A percentile compares a stretch with the other conserved stretches of the same genome.
Evolutionary conservation across 2,797 vertebrate genomes (phyloP).

Genomic region (Acanthornis magna): DNA sequence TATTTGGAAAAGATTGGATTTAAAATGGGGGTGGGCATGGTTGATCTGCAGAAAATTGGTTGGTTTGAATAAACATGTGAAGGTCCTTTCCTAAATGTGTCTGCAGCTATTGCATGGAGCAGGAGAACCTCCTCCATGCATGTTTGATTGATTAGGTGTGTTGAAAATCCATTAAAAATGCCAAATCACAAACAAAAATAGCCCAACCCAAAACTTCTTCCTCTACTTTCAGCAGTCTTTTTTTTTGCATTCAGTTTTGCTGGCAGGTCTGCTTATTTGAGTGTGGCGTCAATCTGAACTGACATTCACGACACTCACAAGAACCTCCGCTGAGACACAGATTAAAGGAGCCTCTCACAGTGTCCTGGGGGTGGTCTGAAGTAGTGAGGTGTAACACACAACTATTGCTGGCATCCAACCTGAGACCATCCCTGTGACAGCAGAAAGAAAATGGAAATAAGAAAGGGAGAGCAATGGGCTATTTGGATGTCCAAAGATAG

Average conservation of each 20-base stretch:
- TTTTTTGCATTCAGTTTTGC: not conserved
- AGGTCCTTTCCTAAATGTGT: not conserved
- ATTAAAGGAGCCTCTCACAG: not conserved
- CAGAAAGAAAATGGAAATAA: not conserved
- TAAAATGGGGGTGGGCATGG: not conserved
- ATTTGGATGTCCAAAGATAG: not conserved
- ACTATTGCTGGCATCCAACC: not conserved
- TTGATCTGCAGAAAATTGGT: not conserved
- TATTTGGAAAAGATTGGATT: not conserved
- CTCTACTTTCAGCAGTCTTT: not conserved
- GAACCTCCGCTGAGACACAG: not conserved
- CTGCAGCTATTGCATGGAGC: accelerated
- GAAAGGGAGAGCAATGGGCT: not conserved
- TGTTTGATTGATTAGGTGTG: not conserved
- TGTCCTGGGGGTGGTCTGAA: not conserved
- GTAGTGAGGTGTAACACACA: too few species aligned
- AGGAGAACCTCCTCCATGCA: not conserved
- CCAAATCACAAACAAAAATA: not conserved
- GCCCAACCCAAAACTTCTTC: not conserved
- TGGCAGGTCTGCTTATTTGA: not conserved
- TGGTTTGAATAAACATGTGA: not conserved
- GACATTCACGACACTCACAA: not conserved
- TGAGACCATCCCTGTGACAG: not conserved
- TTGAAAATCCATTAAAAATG: not conserved
- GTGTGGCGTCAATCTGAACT: not conserved